phyloP scores from a whole-genome alignment of 2,888 invertebrate species.

The Hirtodrosophila alboralis region DNA sequence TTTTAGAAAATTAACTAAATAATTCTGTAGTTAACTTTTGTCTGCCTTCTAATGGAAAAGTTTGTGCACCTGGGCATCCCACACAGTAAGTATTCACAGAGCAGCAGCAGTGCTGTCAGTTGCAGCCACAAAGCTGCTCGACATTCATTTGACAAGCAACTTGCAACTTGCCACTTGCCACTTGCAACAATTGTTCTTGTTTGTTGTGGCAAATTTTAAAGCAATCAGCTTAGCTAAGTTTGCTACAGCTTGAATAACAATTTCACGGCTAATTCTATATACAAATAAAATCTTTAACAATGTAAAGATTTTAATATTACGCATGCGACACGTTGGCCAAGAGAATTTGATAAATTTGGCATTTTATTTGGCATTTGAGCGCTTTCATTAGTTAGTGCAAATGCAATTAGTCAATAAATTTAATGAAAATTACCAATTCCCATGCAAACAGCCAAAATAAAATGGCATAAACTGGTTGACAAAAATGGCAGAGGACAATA shows the following conservation, averaged over 20 bases:
- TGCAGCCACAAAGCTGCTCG: conserved; percentile 21
- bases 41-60: conserved; percentile 56
- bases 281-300: too few species aligned
- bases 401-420: conserved; percentile 79
- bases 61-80: conserved; percentile 25
- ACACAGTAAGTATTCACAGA: too few species aligned
- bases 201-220: conserved; percentile 9
- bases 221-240: too few species aligned
- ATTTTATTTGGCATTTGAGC: conserved; percentile 70
- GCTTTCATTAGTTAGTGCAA: conserved; percentile 63
- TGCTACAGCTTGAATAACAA: conserved; percentile 22
- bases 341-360: conserved; percentile 61
- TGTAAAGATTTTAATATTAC: conserved; percentile 53
- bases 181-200: neutral
- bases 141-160: conserved; percentile 45
- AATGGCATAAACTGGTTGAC: conserved; percentile 50
- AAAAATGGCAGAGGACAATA: too few species aligned
- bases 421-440: conserved; percentile 67
- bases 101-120: conserved; percentile 24
- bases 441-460: conserved; percentile 54
- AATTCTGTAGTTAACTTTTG: conserved; percentile 44
- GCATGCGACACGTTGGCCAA: conserved; percentile 22
- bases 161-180: neutral
- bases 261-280: conserved; percentile 15
- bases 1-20: conserved; percentile 22